Conservation (phyloP, 2,113 vertebrate genomes). For the Saccopteryx leptura region DNA sequence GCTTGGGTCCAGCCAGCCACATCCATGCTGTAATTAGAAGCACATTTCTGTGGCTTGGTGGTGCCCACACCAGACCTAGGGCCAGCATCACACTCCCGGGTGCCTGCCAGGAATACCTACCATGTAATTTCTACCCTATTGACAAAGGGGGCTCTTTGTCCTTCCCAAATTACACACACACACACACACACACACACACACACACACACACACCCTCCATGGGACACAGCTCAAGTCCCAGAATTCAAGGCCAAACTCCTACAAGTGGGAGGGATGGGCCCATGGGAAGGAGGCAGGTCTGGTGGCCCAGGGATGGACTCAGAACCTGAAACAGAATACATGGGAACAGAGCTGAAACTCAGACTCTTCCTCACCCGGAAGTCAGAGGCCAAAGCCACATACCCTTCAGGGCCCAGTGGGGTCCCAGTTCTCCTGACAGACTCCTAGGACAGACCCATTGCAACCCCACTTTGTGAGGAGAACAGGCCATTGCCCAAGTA, state of each 20-base stretch:
- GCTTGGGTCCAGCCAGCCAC: slow-evolving; percentile 49
- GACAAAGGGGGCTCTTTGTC: slow-evolving; percentile 88
- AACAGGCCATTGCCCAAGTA: background rate
- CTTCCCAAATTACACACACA: slow-evolving; percentile 84
- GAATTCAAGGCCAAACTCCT: slow-evolving; percentile 83
- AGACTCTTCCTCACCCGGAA: background rate
- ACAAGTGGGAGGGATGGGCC: background rate
- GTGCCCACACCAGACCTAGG: slow-evolving; percentile 88
- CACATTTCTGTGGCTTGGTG: slow-evolving; percentile 89
- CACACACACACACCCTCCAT: slow-evolving; percentile 81
- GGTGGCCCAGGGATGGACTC: background rate
- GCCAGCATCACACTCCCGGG: slow-evolving; percentile 83
- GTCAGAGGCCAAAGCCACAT: background rate
- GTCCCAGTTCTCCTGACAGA: background rate
- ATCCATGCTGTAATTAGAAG: slow-evolving; percentile 91
- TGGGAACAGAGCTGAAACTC: background rate
- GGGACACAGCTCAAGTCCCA: slow-evolving; percentile 81
- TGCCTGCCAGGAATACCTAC: slow-evolving; percentile 90
- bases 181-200: background rate
- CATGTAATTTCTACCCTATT: slow-evolving; percentile 89
- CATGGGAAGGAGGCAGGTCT: slow-evolving; percentile 51
- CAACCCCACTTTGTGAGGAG: background rate
- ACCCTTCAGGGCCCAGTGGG: background rate
- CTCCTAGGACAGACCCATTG: background rate
- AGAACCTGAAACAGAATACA: background rate